Conservation (phyloP, 2,113 vertebrate species). For the Calypte anna region DNA sequence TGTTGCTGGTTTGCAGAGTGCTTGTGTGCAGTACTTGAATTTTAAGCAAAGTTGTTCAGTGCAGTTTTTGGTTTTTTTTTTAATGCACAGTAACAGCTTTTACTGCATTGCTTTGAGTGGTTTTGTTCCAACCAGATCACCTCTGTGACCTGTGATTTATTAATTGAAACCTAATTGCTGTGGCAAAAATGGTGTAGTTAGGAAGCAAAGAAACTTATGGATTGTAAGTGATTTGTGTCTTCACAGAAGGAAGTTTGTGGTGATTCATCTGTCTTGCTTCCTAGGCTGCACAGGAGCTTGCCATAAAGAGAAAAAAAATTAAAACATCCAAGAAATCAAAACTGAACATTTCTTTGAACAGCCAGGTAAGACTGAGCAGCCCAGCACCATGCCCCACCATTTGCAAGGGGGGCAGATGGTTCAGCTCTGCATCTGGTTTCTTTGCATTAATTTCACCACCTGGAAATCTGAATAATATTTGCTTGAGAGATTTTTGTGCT, state of each 20-base stretch:
- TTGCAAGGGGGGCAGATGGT: neutral
- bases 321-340: neutral
- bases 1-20: neutral
- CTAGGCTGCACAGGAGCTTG: conserved; percentile 60
- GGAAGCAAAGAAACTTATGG: neutral
- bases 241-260: neutral
- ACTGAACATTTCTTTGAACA: conserved; percentile 17
- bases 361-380: conserved; percentile 60
- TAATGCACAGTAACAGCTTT: neutral
- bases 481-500: neutral
- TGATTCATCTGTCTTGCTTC: neutral
- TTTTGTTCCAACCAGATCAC: neutral
- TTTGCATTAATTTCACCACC: neutral
- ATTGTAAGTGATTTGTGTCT: neutral
- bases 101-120: neutral
- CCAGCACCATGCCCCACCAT: accelerated
- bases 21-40: neutral
- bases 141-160: neutral
- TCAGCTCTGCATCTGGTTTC: neutral
- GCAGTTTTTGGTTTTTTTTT: accelerated
- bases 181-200: neutral
- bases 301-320: neutral
- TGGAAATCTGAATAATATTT: neutral
- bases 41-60: neutral
- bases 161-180: neutral